phyloP scores from a whole-genome alignment of 53 echinoderm and acorn worm genomes.

The Paelopatides confundens region DNA sequence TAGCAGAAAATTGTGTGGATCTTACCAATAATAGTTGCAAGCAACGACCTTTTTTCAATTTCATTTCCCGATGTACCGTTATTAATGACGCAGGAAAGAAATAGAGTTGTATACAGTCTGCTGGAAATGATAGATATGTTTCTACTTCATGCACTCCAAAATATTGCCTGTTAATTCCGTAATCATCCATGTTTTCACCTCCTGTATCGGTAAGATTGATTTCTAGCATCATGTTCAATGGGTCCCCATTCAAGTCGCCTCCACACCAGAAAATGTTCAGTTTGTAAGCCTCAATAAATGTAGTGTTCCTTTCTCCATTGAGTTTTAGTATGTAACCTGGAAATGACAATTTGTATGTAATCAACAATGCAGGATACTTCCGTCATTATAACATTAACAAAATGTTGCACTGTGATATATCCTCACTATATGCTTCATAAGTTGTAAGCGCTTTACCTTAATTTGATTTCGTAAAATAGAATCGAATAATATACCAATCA shows the following conservation, averaged over 20 bases:
- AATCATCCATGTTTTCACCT: not conserved
- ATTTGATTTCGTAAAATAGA: too few relatives aligned
- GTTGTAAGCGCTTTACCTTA: too few relatives aligned
- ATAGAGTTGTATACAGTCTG: not conserved
- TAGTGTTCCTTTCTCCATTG: not conserved
- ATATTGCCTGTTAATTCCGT: not conserved
- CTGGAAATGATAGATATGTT: not conserved
- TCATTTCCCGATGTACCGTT: not conserved
- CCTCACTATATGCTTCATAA: too few relatives aligned
- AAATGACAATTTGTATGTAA: too few relatives aligned
- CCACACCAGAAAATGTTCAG: not conserved
- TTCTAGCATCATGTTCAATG: not conserved
- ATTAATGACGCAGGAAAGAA: not conserved
- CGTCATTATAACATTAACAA: too few relatives aligned
- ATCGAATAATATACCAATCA: too few relatives aligned
- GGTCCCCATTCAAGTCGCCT: not conserved
- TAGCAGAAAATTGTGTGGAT: too few relatives aligned
- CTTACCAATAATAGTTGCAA: not conserved
- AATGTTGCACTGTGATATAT: too few relatives aligned
- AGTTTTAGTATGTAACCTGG: not conserved
- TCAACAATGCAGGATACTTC: too few relatives aligned
- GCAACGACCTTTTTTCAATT: not conserved
- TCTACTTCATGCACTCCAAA: not conserved
- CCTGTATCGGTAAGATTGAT: not conserved
- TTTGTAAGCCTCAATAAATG: not conserved